These are phyloP conservation scores for Philonicus albiceps DNA, from an alignment of 2,888 invertebrate species.

Conservation along the genomic window DNA sequence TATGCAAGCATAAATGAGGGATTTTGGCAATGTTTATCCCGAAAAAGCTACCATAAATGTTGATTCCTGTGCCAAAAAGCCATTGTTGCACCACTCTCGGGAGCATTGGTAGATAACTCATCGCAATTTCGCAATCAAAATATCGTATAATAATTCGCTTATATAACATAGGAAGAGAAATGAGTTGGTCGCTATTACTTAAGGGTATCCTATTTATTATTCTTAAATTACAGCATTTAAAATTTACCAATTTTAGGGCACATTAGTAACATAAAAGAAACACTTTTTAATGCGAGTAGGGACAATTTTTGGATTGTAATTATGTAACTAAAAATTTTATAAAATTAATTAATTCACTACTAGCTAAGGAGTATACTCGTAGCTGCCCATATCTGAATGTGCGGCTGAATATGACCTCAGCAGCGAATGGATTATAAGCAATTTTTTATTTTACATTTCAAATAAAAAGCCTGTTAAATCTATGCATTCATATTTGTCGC, in stretches of 20 bases:
- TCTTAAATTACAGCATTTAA: not conserved
- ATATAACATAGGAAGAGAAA: not conserved
- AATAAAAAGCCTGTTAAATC: no score
- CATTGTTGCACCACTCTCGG: not conserved
- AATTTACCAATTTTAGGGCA: not conserved
- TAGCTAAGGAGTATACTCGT: no score
- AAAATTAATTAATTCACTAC: no score
- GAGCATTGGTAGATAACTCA: not conserved
- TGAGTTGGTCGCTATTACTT: not conserved
- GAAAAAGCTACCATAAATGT: not conserved
- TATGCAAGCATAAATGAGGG: not conserved
- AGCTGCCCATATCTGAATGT: no score
- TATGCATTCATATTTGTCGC: no score
- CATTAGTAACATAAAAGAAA: not conserved
- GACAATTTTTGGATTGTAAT: not conserved
- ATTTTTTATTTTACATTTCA: no score
- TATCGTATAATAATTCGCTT: not conserved
- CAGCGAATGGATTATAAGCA: no score
- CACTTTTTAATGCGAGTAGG: not conserved
- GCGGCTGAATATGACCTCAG: no score
- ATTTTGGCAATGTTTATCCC: slow-evolving; percentile 6
- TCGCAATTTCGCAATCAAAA: not conserved
- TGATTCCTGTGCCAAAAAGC: not conserved
- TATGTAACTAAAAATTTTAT: not conserved
- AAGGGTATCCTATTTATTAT: not conserved